Conservation (phyloP, 2,113 vertebrate species). For the Poeciliopsis turrubarensis region DNA sequence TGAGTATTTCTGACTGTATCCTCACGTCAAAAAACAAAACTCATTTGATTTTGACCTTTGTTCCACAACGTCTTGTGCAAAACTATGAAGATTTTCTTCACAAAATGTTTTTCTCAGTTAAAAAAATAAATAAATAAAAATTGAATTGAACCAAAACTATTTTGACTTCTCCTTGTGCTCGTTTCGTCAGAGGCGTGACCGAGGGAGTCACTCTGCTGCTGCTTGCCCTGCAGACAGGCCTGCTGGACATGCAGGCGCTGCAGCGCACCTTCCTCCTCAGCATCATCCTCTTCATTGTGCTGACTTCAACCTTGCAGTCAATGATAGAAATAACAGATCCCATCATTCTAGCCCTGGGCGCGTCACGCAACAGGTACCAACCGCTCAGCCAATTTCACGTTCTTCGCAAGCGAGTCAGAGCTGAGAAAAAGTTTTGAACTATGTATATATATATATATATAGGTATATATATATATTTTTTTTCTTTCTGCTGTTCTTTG, state of each 20-base stretch:
- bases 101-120: too few relatives aligned
- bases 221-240: constrained; percentile 87
- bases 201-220: constrained; percentile 87
- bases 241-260: constrained; percentile 85
- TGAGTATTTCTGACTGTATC: too few relatives aligned
- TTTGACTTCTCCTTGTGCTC: not conserved
- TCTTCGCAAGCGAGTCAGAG: not conserved
- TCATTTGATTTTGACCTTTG: too few relatives aligned
- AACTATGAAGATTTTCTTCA: too few relatives aligned
- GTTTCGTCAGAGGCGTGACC: constrained; percentile 82
- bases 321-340: constrained; percentile 90
- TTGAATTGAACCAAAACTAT: not conserved
- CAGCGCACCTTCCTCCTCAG: constrained; percentile 91
- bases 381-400: not conserved
- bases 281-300: constrained; percentile 91
- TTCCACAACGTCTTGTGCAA: too few relatives aligned
- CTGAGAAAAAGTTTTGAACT: not conserved
- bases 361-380: constrained; percentile 84
- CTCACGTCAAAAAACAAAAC: too few relatives aligned
- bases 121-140: too few relatives aligned
- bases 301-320: constrained; percentile 88
- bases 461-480: not conserved
- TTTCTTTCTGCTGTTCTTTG: not conserved
- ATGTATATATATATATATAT: too few relatives aligned
- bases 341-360: constrained; percentile 83